Evolutionary conservation across 2,797 vertebrate species (phyloP), one percentile per base, ranked within the genome.

Genomic region (Sebastolobus alascanus): DNA sequence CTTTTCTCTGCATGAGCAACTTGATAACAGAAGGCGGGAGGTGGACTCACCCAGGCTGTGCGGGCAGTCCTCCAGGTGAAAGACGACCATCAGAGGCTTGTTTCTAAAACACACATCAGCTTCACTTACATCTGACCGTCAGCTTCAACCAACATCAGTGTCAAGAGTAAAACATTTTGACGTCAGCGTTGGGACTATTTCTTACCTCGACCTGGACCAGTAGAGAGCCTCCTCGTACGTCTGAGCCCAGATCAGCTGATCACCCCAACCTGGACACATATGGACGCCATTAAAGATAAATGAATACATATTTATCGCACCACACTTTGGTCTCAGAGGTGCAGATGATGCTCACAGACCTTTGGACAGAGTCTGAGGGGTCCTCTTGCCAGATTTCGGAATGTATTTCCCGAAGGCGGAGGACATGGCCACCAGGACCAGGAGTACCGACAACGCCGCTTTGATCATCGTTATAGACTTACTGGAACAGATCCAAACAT

Each of bases 211-310:
- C 75, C 96, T 97, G 82, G 97, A 75, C 94, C 97, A 97, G 92
- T 94, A 97, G 4, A 99, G 94, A 13, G 92, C 98, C 90, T 99
- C 98, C 89, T 99, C 98, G 0, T 99, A 99, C 0, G 99, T 99
- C 95, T 99, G 99, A 1, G 97, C 97, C 99, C 98, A 99, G 84
- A 97, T 95, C 82, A 98, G 95, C 79, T 98, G 96, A 83, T 99
- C 99, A 1, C 97, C 99, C 98, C 98, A 99, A 68, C 99, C 99
- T 99, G 89, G 20, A 82, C 77, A 64, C 14, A 84, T 76, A 22
- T 11, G 66, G 2, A 76, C 55, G 74, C 0, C 5, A 50, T 50
- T 40, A 20, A 12, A 69, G 5, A 38, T 29, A 43, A 71, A 2
- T 13, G 25, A 55, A 46, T 14, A 46, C 14, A 46, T 11, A 54